Evolutionary conservation across 2,113 vertebrate genomes (phyloP).

Genomic region (Onychostoma macrolepis): DNA sequence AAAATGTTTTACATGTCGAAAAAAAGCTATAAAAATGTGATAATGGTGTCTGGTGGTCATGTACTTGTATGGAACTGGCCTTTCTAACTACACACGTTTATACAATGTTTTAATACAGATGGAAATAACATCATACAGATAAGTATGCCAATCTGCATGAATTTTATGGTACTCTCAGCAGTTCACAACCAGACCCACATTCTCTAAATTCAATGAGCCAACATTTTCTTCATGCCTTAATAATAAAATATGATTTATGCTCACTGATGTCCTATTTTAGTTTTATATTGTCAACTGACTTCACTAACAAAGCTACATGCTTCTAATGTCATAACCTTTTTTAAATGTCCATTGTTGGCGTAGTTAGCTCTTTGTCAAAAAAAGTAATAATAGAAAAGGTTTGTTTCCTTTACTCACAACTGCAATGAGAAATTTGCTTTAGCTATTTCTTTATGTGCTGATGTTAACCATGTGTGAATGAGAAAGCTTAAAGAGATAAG

Average conservation of each 20-base stretch:
- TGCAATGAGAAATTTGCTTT: constrained; percentile 34
- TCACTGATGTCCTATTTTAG: constrained; percentile 52
- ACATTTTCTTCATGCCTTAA: constrained; percentile 9
- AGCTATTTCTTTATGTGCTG: constrained; percentile 27
- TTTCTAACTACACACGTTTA: neutral
- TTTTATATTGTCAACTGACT: constrained; percentile 30
- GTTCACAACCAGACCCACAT: neutral
- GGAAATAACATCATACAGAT: neutral
- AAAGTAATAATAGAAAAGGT: neutral
- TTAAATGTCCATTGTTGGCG: constrained; percentile 26
- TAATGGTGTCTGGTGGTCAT: too few relatives aligned
- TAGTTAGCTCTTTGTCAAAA: constrained; percentile 29
- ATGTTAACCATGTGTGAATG: constrained; percentile 40
- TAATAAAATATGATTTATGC: constrained; percentile 57
- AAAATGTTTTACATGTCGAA: too few relatives aligned
- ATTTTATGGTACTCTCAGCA: neutral
- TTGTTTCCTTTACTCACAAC: constrained; percentile 24
- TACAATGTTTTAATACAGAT: neutral
- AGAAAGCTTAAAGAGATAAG: constrained; percentile 48
- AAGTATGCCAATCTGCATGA: neutral
- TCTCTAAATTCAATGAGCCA: constrained; percentile 16
- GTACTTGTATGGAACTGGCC: neutral
- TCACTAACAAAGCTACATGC: constrained; percentile 58
- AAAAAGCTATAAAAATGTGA: neutral
- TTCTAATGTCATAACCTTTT: constrained; percentile 59